A percentile compares a stretch with the other conserved stretches of the same genome.
Conservation (phyloP, 2,113 vertebrate genomes). For the Hucho hucho region DNA sequence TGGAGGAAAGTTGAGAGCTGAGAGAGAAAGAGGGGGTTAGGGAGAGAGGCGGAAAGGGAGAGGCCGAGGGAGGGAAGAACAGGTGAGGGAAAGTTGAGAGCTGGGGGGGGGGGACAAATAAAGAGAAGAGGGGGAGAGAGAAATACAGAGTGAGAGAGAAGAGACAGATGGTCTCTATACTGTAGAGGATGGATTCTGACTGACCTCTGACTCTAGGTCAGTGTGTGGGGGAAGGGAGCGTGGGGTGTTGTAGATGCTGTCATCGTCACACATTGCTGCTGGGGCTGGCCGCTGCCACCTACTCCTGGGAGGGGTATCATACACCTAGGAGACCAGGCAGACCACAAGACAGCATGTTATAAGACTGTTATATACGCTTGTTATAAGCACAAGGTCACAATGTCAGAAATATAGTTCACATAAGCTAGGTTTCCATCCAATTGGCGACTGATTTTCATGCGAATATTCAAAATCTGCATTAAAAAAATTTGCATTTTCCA, state of each 20-base stretch:
- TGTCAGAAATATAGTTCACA: not conserved
- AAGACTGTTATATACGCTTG: not conserved
- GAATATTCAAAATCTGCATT: too few relatives aligned
- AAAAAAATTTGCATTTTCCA: not conserved
- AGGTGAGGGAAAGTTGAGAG: conserved; percentile 41
- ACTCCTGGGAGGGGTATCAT: conserved; percentile 75
- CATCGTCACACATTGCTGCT: conserved; percentile 45
- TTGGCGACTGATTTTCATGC: too few relatives aligned
- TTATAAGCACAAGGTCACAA: not conserved
- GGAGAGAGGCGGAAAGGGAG: conserved; percentile 22
- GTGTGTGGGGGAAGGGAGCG: conserved; percentile 62
- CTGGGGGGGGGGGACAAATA: not conserved
- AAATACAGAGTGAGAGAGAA: not conserved
- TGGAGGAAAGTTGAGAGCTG: conserved; percentile 29
- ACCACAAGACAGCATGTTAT: not conserved
- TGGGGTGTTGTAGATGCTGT: conserved; percentile 78
- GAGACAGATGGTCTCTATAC: not conserved
- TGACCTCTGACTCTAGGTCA: conserved; percentile 70
- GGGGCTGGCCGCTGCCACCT: conserved; percentile 68
- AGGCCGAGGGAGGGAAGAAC: conserved; percentile 40
- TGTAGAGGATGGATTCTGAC: conserved; percentile 43
- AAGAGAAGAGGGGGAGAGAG: not conserved
- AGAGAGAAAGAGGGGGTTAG: not conserved
- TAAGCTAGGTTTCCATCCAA: not conserved
- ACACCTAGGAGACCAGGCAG: conserved; percentile 61